Conservation (phyloP, 2,888 invertebrate species). For the Hartigia nigra region DNA sequence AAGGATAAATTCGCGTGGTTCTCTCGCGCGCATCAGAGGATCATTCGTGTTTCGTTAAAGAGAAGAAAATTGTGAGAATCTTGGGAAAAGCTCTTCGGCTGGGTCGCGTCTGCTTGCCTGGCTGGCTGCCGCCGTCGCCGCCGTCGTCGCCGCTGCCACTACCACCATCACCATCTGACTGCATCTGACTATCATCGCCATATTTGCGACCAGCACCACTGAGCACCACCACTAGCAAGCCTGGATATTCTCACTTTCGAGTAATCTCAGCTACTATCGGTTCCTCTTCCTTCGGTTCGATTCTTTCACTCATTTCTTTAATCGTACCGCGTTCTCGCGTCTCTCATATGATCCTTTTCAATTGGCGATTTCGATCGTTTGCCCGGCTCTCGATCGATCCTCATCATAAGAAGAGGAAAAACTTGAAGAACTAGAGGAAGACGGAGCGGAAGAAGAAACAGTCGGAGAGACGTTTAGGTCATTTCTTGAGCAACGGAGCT, state of each 20-base stretch:
- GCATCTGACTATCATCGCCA: background rate
- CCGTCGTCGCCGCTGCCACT: background rate
- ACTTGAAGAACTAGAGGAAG: background rate
- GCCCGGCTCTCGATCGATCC: background rate
- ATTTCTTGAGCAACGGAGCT: constrained; percentile 42
- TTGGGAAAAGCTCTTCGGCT: background rate
- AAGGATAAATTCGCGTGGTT: constrained; percentile 12
- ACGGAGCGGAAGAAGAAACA: background rate
- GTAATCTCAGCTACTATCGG: background rate
- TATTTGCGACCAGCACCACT: background rate
- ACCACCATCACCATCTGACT: background rate
- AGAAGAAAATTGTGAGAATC: background rate
- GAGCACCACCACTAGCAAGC: background rate
- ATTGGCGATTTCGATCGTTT: background rate
- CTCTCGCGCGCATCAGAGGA: constrained; percentile 17
- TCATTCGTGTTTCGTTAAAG: background rate
- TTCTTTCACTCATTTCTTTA: background rate
- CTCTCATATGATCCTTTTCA: background rate
- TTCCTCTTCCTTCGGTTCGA: background rate
- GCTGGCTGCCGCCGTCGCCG: background rate
- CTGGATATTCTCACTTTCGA: background rate
- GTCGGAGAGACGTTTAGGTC: background rate
- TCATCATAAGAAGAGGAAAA: background rate
- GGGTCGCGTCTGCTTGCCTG: constrained; percentile 6
- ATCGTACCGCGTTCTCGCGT: background rate